Conservation (phyloP, 2,797 vertebrate species). For the Danio tinwini region DNA sequence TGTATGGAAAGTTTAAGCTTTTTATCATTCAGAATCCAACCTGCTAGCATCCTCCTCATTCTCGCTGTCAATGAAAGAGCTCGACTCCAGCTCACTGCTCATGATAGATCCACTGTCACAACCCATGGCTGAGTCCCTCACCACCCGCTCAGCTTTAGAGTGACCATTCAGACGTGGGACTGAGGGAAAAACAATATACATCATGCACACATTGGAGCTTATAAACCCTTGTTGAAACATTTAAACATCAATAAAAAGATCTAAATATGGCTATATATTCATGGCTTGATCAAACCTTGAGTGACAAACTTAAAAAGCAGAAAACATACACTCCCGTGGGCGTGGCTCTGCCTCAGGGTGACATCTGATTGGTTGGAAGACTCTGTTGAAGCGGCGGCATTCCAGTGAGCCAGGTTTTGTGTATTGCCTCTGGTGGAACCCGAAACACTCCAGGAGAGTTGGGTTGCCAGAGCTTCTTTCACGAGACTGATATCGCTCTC, state of each 20-base stretch:
- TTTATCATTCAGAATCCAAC: conserved; percentile 64
- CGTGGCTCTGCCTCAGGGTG: conserved; percentile 77
- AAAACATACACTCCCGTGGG: conserved; percentile 53
- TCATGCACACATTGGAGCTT: neutral
- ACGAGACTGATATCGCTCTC: conserved; percentile 26
- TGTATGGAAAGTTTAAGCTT: no score
- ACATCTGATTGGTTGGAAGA: conserved; percentile 81
- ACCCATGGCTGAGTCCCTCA: conserved; percentile 86
- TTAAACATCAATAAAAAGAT: neutral
- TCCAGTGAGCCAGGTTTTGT: conserved; percentile 61
- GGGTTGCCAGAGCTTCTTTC: conserved; percentile 70
- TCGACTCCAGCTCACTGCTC: conserved; percentile 98
- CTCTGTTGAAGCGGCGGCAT: conserved; percentile 67
- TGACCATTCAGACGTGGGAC: conserved; percentile 92
- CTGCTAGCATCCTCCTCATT: conserved; percentile 94
- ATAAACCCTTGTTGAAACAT: neutral
- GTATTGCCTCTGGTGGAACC: conserved; percentile 66
- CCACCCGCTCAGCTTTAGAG: conserved; percentile 84
- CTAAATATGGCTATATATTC: conserved; percentile 4
- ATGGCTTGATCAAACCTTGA: conserved; percentile 49
- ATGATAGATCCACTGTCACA: conserved; percentile 90
- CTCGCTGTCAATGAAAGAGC: conserved; percentile 94
- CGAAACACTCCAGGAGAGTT: conserved; percentile 81
- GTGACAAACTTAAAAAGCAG: neutral
- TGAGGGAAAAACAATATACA: conserved; percentile 60